A percentile compares a stretch with the other conserved stretches of the same genome.
Conservation (phyloP, 2,113 vertebrate genomes). For the Hemibagrus wyckioides region DNA sequence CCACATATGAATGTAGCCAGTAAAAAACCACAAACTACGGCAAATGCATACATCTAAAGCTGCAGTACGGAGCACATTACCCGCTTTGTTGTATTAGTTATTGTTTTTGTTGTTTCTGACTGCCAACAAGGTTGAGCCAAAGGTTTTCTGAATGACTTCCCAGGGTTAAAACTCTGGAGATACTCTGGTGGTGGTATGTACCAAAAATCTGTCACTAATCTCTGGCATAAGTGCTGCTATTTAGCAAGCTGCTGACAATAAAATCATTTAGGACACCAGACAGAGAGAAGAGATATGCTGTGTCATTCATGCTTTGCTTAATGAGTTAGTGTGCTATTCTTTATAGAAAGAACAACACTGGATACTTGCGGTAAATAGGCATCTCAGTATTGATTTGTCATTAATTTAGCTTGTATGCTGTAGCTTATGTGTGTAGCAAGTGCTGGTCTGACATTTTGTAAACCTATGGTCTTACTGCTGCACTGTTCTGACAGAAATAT, state of each 20-base stretch:
- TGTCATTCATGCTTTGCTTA: not conserved
- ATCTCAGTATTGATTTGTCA: not conserved
- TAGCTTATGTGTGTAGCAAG: not conserved
- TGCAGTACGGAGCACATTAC: not conserved
- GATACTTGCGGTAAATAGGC: not conserved
- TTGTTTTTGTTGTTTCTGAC: not conserved
- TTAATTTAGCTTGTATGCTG: not conserved
- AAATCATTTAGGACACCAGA: not conserved
- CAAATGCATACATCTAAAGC: not conserved
- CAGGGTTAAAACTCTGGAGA: not conserved
- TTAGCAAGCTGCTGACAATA: not conserved
- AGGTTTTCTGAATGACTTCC: not conserved
- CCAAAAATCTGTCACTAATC: not conserved
- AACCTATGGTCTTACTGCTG: not conserved
- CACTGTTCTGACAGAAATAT: not conserved
- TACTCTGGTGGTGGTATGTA: not conserved
- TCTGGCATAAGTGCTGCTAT: not conserved
- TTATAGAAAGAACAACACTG: not conserved
- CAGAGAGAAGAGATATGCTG: not conserved
- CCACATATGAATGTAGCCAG: not conserved
- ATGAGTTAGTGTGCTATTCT: not conserved
- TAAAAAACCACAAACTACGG: not conserved
- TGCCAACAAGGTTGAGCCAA: not conserved
- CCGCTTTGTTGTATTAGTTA: not conserved
- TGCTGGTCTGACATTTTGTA: not conserved